Base-by-base conservation (phyloP, 2,797 vertebrate genomes). In the Telmatherina bonti region DNA sequence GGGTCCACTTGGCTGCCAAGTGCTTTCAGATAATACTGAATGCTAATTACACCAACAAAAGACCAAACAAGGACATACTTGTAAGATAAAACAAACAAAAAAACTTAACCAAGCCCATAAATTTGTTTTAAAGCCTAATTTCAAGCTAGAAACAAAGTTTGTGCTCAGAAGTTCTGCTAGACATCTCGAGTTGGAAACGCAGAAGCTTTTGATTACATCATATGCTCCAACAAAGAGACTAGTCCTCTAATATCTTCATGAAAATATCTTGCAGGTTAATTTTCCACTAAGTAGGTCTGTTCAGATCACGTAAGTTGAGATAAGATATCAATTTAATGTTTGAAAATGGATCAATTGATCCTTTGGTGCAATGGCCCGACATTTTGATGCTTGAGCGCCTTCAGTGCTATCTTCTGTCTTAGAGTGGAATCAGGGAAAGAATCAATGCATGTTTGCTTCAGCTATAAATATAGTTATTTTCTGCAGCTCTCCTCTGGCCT, bases 261-360 rank as follows among this genome's bases (percentile, higher is more conserved):
- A 45, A 67, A 63, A 45, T 70, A 83, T 79, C 41, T 41, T 49
- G 12, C 29, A 9, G 55, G 43, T 53, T 54, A 71, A 66, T 85
- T 75, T 59, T 77, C 73, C 69, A 81, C 72, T 6, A 16, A 67
- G 68, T 61, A 55, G 63, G 45, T 71, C 49, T 41, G 66, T 70
- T 67, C 53, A 60, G 51, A 68, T 57, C 76, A 62, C 62, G 56
- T 3, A 57, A 81, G 78, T 70, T 49, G 58, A 84, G 57, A 84
- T 78, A 56, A 83, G 86, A 90, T 89, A 91, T 86, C 87, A 90
- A 88, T 92, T 89, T 82, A 79, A 79, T 7, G 64, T 91, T 81
- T 83, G 77, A 90, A 90, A 87, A 88, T 78, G 41, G 84, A 91
- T 90, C 81, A 76, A 86, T 76, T 76, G 71, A 84, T 89, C 56